Conservation (phyloP, 1,140 invertebrate species). For the Anastrepha ludens region DNA sequence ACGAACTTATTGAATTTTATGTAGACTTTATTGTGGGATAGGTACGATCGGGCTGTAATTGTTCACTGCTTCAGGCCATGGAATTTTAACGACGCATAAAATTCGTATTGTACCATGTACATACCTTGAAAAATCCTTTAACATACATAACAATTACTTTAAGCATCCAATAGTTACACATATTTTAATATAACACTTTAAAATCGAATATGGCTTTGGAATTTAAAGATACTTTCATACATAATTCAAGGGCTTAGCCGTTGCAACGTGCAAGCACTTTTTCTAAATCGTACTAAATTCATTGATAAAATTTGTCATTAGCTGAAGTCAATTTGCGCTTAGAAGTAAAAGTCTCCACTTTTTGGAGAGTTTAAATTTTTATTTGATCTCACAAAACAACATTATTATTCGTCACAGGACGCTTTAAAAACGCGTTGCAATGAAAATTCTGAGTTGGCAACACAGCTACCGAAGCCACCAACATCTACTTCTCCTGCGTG, state of each 20-base stretch:
- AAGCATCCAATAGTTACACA: not conserved
- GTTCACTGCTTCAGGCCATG: constrained; percentile 33
- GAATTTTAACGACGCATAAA: not conserved
- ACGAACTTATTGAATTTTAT: not conserved
- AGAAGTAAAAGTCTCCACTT: not conserved
- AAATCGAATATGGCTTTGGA: too few species aligned
- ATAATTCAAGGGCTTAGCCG: too few species aligned
- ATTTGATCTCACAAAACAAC: not conserved
- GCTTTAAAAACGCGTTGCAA: constrained; percentile 66
- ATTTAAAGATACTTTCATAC: too few species aligned
- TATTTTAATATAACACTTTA: too few species aligned
- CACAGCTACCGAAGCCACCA: constrained; percentile 16
- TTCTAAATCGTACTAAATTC: not conserved
- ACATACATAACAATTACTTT: not conserved
- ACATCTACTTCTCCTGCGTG: not conserved
- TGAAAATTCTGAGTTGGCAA: constrained; percentile 61
- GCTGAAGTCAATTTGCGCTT: not conserved
- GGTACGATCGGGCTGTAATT: constrained; percentile 19
- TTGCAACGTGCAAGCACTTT: too few species aligned
- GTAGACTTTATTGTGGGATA: constrained; percentile 22
- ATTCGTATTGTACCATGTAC: not conserved
- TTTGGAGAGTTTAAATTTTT: not conserved
- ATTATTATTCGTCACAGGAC: constrained; percentile 61
- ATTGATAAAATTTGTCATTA: not conserved
- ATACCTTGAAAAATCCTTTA: not conserved